Evolutionary conservation across 1,140 invertebrate genomes (phyloP).

Genomic region (Nephila pilipes): DNA sequence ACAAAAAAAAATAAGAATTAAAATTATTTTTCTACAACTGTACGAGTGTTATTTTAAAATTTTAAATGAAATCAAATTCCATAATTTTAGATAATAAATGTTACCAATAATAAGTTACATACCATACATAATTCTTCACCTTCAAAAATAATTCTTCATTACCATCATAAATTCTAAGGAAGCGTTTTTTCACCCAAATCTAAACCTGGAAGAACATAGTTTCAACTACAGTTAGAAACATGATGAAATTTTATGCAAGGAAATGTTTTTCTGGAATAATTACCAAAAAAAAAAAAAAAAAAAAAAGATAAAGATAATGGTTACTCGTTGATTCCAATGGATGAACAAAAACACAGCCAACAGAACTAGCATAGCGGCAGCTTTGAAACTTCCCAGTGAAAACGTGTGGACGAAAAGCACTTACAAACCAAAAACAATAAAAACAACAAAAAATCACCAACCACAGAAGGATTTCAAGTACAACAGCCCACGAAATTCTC

Average conservation of each 20-base stretch:
- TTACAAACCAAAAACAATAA: background rate
- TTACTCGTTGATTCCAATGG: background rate
- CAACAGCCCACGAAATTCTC: conserved; percentile 25
- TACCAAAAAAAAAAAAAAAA: background rate
- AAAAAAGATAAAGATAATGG: background rate
- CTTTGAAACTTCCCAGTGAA: background rate
- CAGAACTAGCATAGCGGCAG: background rate
- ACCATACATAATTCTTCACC: no score
- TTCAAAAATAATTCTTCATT: no score
- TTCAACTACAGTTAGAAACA: background rate
- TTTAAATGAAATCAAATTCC: no score
- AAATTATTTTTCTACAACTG: no score
- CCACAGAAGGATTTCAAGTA: conserved; percentile 27
- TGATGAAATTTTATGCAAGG: background rate
- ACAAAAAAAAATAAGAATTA: no score
- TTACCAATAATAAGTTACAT: no score
- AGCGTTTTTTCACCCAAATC: no score
- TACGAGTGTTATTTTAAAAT: no score
- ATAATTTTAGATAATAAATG: no score
- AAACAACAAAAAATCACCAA: background rate
- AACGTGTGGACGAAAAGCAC: background rate
- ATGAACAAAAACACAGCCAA: background rate
- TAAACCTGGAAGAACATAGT: no score
- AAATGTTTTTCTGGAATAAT: background rate
- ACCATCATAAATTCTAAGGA: no score